Conservation (phyloP, 2,888 invertebrate species). For the Venusia cambrica region DNA sequence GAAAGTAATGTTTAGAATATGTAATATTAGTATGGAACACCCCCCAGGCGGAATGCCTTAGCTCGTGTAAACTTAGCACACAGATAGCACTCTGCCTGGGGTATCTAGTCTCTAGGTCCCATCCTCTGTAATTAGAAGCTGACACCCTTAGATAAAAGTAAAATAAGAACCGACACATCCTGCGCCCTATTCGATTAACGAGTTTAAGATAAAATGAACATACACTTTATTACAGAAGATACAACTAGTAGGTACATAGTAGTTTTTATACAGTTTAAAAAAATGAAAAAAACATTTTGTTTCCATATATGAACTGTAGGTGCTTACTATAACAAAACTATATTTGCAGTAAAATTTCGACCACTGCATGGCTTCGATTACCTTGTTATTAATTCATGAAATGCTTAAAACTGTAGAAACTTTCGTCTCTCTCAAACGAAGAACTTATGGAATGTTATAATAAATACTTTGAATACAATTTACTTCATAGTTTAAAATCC, state of each 20-base stretch:
- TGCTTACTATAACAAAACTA: too few relatives aligned
- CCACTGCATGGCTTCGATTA: too few relatives aligned
- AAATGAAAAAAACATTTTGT: too few relatives aligned
- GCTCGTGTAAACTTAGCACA: slow-evolving; percentile 7
- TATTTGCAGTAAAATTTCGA: too few relatives aligned
- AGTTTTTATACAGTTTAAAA: too few relatives aligned
- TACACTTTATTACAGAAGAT: too few relatives aligned
- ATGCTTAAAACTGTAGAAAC: too few relatives aligned
- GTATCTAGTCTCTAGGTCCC: slow-evolving; percentile 6
- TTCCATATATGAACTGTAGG: too few relatives aligned
- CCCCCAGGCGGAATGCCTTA: slow-evolving; percentile 9
- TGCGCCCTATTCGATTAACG: slow-evolving; percentile 14
- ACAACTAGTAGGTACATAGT: too few relatives aligned
- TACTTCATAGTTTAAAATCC: slow-evolving; percentile 51
- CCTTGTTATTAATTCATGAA: too few relatives aligned
- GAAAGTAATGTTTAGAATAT: too few relatives aligned
- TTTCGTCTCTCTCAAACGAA: background rate
- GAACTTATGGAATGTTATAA: slow-evolving; percentile 28
- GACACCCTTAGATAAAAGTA: slow-evolving; percentile 22
- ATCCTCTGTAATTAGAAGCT: slow-evolving; percentile 22
- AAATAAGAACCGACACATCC: slow-evolving; percentile 19
- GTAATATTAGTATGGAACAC: too few relatives aligned
- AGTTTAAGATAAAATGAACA: background rate
- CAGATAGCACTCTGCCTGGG: slow-evolving; percentile 5
- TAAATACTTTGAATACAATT: slow-evolving; percentile 41